These are phyloP conservation scores for Cassiopea andromeda DNA, from an alignment of 30 jellyfish, hydroid and myxozoan genomes.

Conservation along the genomic window DNA sequence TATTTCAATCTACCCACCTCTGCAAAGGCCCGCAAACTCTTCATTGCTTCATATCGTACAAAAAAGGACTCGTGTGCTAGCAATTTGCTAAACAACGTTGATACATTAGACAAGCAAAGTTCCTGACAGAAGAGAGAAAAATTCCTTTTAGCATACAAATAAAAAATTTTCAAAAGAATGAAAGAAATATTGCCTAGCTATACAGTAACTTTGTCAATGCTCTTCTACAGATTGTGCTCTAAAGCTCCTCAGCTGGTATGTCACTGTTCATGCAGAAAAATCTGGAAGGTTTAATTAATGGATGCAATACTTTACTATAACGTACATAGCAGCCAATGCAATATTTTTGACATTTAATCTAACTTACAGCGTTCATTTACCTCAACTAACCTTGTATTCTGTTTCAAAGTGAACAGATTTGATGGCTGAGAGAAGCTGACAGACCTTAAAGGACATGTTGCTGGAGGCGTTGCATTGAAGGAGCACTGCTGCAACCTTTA, in stretches of 20 bases:
- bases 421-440: constrained; percentile 37
- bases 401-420: background rate
- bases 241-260: too few species aligned
- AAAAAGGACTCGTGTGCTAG: constrained; percentile 14
- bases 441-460: background rate
- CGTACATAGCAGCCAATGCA: background rate
- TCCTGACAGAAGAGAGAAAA: constrained; percentile 4
- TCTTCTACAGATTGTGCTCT: too few species aligned
- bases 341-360: too few species aligned
- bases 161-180: background rate
- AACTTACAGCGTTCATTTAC: background rate
- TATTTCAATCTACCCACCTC: constrained; percentile 12
- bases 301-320: too few species aligned
- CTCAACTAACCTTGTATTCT: constrained; percentile 19
- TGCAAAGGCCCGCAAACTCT: constrained; percentile 22
- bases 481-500: constrained; percentile 7
- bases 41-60: constrained; percentile 40
- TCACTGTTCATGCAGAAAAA: too few species aligned
- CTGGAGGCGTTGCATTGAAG: constrained; percentile 30
- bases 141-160: background rate
- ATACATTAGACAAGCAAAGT: background rate
- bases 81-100: background rate
- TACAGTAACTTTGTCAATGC: too few species aligned
- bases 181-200: background rate
- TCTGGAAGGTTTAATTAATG: too few species aligned